Evolutionary conservation across 2,797 vertebrate species (phyloP), one percentile per base, ranked within the genome.

Genomic region (Hydrolagus colliei): DNA sequence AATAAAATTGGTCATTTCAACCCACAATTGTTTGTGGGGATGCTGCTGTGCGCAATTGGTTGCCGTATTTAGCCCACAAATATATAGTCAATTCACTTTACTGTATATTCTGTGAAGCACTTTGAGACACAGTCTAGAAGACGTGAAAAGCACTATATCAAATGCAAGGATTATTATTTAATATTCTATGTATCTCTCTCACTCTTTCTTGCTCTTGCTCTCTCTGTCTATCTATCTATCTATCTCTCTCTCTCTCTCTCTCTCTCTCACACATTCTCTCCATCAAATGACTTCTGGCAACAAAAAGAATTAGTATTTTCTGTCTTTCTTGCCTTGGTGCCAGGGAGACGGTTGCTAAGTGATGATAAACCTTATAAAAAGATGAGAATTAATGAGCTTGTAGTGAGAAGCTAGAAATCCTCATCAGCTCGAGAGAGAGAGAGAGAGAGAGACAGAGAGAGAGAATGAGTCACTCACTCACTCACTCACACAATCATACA

Each of bases 241-340:
- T 72, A 82, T 78, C 84, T 85, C 63, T 85, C 85, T 74, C 86
- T 59, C 61, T 32, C 41, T 7, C 41, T 75, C 86, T 35, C 41
- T 62, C 5, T 63, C 59, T 67, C 32, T 32, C 75, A 86, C 87
- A 87, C 86, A 86, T 87, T 87, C 89, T 80, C 86, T 67, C 72
- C 72, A 73, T 18, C 14, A n/a, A 14, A 14, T 3, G n/a, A 14
- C n/a, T 14, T 18, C 72, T 73, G 72, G 18, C 22, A 9, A 73
- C 18, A 73, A 27, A 73, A 27, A 73, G 18, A 73, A 73, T 18
- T 6, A 73, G 18, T 72, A 6, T 27, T 27, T 27, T 73, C 72
- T 73, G 22, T 27, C 72, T 27, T 27, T 27, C 18, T 73, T 73
- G 18, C 12, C 72, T 18, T 18, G 72, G 72, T 73, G 72, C 22